Evolutionary conservation across 2,113 vertebrate genomes (phyloP), one percentile per base, ranked within the genome.

Genomic region (Apistogramma diplotaenia): DNA sequence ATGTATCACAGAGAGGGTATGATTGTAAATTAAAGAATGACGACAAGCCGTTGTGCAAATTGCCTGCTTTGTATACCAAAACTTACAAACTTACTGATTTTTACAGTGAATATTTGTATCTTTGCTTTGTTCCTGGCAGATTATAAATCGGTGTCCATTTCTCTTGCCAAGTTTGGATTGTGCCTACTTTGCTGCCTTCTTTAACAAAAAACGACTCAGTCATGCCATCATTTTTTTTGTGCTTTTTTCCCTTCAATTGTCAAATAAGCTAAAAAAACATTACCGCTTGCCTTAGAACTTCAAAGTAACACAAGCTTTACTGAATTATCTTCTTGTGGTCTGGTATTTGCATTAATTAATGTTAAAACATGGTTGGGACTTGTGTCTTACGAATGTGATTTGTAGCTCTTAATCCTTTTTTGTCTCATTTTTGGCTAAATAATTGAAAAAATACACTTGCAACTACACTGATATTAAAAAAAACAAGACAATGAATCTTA

Each of bases 11-110:
- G 78, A 81, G 85, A 89, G 78, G 37, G 72, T 84, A 83, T 88
- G 53, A 85, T 81, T 93, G 89, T 91, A 89, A 89, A 89, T 90
- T 90, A 91, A 91, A 92, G 49, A 82, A 84, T 80, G 56, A 84
- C 57, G 31, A 35, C 37, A 27, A 86, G 70, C 77, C 59, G 12
- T 9, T 79, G 46, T 83, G 33, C 12, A 35, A 46, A 46, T 78
- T 10, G 35, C 55, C 56, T 65, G 6, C 31, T 74, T 87, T 78
- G 3, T 77, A 18, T 46, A 51, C 75, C 57, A 25, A 19, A 6
- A 16, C 7, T 12, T 27, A 11, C 27, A 67, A 67, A 43, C 18
- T 46, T 40, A 43, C 37, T 67, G 0, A 4, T 67, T 67, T 67
- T 67, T 67, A 46, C 37, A 46, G 23, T 46, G 23, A 46, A 46